Evolutionary conservation across 1,140 invertebrate genomes (phyloP), one percentile per base, ranked within the genome.

Genomic region (Bombus impatiens): DNA sequence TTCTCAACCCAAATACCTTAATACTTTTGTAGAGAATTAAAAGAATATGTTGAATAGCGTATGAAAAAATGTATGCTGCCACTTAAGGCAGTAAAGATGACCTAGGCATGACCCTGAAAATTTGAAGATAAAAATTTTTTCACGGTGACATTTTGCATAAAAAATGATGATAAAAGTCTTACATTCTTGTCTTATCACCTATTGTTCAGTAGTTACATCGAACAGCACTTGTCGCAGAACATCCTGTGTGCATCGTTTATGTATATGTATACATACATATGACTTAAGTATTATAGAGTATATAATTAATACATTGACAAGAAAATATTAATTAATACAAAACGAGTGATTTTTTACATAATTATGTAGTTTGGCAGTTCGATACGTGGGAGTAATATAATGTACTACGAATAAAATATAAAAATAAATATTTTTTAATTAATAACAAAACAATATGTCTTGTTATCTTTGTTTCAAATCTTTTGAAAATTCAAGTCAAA

Each of bases 231-330:
- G 47, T 53, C 18, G 18, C 18, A 18, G 18, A 0, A 53, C 6
- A 53, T 53, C 15, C 5, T 53, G 18, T 53, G 18, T 53, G 47
- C 5, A 53, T 22, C 35, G 47, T 87, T 42, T 74, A 70, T 79
- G 32, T 76, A 78, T 88, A 87, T 87, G 32, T 67, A 8, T 67
- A 67, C 15, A 32, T 89, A 89, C 76, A 79, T 70, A 89, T 32
- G 13, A 79, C 74, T 82, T 47, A 86, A 82, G 28, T 59, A 53
- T 83, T 71, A 71, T 72, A 65, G 59, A 72, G 35, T 72, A 86
- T 44, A 70, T 59, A 72, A 71, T 59, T 71, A 82, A 82, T 76
- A 68, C 42, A 53, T 42, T 40, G 84, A 86, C 84, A 82, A 86
- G 79, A 86, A 86, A 86, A 82, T 89, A 86, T 84, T 53, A 32